Evolutionary conservation across 2,797 vertebrate genomes (phyloP).

Genomic region (Mormyrops attenuatus): DNA sequence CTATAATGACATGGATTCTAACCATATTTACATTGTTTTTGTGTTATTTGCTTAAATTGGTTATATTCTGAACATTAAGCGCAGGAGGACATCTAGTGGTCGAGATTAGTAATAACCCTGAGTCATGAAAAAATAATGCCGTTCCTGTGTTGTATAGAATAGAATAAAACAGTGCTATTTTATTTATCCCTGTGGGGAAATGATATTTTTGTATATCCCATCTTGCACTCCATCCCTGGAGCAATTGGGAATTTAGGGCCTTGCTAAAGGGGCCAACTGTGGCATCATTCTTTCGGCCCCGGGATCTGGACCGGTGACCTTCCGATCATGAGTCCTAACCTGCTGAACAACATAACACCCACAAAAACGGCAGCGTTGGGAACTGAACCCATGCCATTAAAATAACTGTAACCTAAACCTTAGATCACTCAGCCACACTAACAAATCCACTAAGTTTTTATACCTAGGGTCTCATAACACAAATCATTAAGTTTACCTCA

Average conservation of each 20-base stretch:
- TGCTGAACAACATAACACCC: background rate
- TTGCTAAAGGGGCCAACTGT: background rate
- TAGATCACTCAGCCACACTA: background rate
- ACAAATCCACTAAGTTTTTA: background rate
- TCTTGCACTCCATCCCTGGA: background rate
- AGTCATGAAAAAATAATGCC: background rate
- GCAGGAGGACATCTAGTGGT: background rate
- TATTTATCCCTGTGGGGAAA: background rate
- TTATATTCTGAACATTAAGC: background rate
- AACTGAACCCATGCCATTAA: background rate
- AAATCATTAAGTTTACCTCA: background rate
- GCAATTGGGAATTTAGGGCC: background rate
- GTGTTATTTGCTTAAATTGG: background rate
- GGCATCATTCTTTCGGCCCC: background rate
- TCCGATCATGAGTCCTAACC: background rate
- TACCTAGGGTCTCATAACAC: background rate
- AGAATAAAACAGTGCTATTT: background rate
- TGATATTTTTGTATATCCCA: background rate
- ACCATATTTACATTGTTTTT: background rate
- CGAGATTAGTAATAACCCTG: background rate
- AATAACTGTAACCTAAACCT: background rate
- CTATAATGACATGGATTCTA: background rate
- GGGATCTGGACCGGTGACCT: background rate
- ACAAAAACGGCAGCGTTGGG: background rate
- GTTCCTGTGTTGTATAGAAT: background rate